phyloP scores from a whole-genome alignment of 1,140 invertebrate genomes.

The Drosophila ambigua region DNA sequence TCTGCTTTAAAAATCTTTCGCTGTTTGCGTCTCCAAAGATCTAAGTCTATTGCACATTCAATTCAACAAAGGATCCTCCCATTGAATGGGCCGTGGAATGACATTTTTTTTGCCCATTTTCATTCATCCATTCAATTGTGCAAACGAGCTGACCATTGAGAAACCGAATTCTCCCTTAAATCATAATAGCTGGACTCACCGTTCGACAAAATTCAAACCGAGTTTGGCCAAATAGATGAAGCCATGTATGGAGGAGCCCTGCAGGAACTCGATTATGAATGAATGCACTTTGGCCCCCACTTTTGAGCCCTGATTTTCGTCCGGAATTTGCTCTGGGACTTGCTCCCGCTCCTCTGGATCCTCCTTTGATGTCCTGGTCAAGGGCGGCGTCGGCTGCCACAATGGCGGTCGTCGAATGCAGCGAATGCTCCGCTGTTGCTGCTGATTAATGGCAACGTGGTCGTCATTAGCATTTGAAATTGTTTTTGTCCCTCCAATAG shows the following conservation, averaged over 20 bases:
- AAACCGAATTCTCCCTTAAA: neutral
- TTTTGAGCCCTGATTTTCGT: neutral
- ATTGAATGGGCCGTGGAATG: too few species aligned
- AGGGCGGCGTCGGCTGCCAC: slow-evolving; percentile 45
- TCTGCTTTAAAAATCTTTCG: too few species aligned
- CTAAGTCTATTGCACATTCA: too few species aligned
- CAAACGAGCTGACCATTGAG: neutral
- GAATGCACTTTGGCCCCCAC: slow-evolving; percentile 52
- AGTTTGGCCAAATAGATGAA: slow-evolving; percentile 82
- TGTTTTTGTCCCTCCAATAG: slow-evolving; percentile 13
- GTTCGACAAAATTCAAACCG: slow-evolving; percentile 73
- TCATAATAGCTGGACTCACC: slow-evolving; percentile 55
- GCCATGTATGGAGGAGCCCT: slow-evolving; percentile 79
- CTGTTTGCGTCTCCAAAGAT: too few species aligned
- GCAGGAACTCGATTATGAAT: slow-evolving; percentile 80
- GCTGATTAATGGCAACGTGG: slow-evolving; percentile 56
- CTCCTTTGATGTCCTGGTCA: neutral
- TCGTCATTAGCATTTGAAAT: slow-evolving; percentile 49
- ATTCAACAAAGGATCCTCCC: too few species aligned
- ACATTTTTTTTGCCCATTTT: neutral
- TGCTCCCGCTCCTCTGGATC: neutral
- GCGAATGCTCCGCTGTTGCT: slow-evolving; percentile 54
- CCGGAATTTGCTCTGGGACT: neutral
- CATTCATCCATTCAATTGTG: slow-evolving; percentile 1
- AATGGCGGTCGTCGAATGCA: slow-evolving; percentile 72